Conservation (phyloP, 2,888 invertebrate species). For the Zaprionus lineosus region DNA sequence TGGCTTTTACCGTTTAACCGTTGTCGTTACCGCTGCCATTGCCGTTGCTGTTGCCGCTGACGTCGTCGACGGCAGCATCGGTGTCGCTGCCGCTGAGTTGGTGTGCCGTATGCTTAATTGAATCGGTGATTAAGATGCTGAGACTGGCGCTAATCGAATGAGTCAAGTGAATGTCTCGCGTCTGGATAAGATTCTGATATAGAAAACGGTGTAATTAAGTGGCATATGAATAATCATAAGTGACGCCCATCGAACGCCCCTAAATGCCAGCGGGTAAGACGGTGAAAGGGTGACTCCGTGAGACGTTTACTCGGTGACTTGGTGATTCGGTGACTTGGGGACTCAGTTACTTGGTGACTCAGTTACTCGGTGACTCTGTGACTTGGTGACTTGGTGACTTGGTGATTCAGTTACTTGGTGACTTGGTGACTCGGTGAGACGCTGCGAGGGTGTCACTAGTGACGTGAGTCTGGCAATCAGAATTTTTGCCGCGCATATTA, state of each 20-base stretch:
- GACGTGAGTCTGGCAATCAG: conserved; percentile 36
- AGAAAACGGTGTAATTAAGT: conserved; percentile 31
- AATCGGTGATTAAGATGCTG: conserved; percentile 53
- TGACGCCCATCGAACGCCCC: conserved; percentile 22
- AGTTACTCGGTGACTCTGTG: too few species aligned
- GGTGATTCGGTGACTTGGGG: too few species aligned
- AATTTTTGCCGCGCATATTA: conserved; percentile 49
- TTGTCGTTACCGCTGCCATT: conserved; percentile 2
- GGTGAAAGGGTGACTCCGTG: conserved; percentile 10
- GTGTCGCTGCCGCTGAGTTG: conserved; percentile 29
- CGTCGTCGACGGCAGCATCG: too few species aligned
- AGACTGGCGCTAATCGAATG: conserved; percentile 44
- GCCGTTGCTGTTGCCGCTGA: conserved; percentile 30
- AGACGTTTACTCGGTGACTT: too few species aligned
- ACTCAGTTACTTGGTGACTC: too few species aligned
- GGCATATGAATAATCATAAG: conserved; percentile 31
- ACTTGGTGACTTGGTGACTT: too few species aligned
- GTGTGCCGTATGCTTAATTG: conserved; percentile 47
- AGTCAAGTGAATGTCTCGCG: conserved; percentile 45
- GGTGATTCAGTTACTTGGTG: too few species aligned
- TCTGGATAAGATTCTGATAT: conserved; percentile 21
- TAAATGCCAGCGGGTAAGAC: conserved; percentile 10
- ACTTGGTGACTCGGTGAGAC: too few species aligned
- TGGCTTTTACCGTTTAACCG: too few species aligned
- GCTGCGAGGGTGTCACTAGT: too few species aligned